A percentile compares a stretch with the other conserved stretches of the same genome.
phyloP scores from a whole-genome alignment of 2,888 invertebrate species.

The Lordiphosa andalusiaca region DNA sequence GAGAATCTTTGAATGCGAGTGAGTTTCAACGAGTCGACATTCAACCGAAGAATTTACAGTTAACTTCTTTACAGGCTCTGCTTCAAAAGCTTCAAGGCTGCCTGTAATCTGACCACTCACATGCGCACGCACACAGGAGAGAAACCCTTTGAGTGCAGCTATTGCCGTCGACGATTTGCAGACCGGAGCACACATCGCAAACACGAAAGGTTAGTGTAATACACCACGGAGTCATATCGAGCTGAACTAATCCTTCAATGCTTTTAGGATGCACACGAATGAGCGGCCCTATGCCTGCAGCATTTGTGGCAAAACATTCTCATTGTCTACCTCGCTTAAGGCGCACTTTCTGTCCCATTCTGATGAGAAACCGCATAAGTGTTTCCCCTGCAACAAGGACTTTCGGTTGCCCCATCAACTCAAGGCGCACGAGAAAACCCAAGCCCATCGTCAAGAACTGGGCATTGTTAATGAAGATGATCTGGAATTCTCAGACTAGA shows the following conservation, averaged over 20 bases:
- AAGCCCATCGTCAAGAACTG: conserved; percentile 44
- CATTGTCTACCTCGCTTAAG: conserved; percentile 72
- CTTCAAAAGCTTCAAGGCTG: conserved; percentile 61
- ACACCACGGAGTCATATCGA: no score
- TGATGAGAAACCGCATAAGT: conserved; percentile 74
- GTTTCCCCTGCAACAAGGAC: conserved; percentile 74
- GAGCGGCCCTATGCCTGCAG: conserved; percentile 73
- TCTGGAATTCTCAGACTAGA: background rate
- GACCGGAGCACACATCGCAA: conserved; percentile 78
- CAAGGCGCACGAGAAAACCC: conserved; percentile 71
- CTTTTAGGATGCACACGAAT: conserved; percentile 74
- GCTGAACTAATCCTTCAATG: no score
- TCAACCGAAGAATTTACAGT: background rate
- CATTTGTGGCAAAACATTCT: conserved; percentile 70
- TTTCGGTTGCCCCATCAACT: conserved; percentile 79
- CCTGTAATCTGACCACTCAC: conserved; percentile 70
- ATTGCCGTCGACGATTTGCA: conserved; percentile 72
- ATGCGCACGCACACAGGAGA: conserved; percentile 77
- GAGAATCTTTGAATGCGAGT: conserved; percentile 57
- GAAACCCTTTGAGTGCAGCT: conserved; percentile 64
- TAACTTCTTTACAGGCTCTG: conserved; percentile 51
- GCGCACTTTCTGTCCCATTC: conserved; percentile 74
- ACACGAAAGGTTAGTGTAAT: conserved; percentile 69
- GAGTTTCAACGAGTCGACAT: conserved; percentile 5
- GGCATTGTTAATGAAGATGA: background rate